Evolutionary conservation across 2,113 vertebrate genomes (phyloP).

Genomic region (Paradisaea rubra): DNA sequence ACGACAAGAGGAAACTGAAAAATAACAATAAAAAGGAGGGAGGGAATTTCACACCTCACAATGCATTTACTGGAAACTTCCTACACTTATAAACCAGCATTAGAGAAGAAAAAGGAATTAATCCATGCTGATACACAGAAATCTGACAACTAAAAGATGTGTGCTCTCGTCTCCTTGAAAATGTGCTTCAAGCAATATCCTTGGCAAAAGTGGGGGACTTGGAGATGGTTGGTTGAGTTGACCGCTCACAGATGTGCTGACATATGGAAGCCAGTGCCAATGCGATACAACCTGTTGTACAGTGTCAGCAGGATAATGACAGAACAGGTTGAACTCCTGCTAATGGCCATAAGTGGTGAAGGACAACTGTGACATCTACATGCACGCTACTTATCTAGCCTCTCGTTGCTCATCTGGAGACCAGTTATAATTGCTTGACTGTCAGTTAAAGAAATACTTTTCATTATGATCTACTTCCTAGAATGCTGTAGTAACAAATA

Average conservation of each 20-base stretch:
- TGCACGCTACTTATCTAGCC: neutral
- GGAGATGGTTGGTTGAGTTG: constrained; percentile 67
- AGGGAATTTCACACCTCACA: neutral
- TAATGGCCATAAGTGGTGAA: constrained; percentile 65
- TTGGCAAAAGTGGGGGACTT: constrained; percentile 71
- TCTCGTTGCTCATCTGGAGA: neutral
- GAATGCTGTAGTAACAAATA: neutral
- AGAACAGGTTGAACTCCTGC: constrained; percentile 74
- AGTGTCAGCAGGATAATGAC: constrained; percentile 74
- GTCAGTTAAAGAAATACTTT: neutral
- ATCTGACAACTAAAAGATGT: constrained; percentile 70
- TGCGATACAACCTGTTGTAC: constrained; percentile 85
- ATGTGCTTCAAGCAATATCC: constrained; percentile 71
- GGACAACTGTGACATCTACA: constrained; percentile 62
- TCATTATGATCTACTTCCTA: neutral
- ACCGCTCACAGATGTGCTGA: constrained; percentile 80
- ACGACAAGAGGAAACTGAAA: neutral
- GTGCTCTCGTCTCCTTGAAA: constrained; percentile 69
- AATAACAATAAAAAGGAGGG: neutral
- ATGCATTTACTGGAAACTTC: neutral
- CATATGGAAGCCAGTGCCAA: constrained; percentile 81
- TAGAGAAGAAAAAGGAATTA: neutral
- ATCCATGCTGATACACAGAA: constrained; percentile 43
- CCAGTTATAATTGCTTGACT: neutral
- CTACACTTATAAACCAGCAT: neutral